A percentile compares a stretch with the other conserved stretches of the same genome.
Conservation (phyloP, 2,113 vertebrate genomes). For the Cynocephalus volans region DNA sequence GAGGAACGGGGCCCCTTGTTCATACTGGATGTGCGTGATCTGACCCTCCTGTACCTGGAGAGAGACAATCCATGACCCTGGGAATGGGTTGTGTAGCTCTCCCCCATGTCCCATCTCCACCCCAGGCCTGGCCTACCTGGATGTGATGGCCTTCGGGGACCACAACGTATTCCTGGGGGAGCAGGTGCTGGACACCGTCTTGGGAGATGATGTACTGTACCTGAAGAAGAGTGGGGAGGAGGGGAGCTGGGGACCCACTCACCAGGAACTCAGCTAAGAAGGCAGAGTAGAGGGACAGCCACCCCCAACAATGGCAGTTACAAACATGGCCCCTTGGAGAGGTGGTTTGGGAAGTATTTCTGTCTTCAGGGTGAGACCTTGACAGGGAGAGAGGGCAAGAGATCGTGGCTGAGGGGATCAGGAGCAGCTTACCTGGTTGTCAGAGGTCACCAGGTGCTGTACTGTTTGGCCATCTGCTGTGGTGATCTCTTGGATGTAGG, state of each 20-base stretch:
- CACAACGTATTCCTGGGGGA: slow-evolving; percentile 98
- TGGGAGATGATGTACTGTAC: slow-evolving; percentile 99
- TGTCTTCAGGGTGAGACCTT: neutral
- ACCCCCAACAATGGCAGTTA: neutral
- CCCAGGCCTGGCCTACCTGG: slow-evolving; percentile 91
- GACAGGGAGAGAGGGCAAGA: too few relatives aligned
- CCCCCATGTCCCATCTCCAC: rapidly evolving
- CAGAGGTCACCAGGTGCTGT: slow-evolving; percentile 96
- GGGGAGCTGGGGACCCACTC: neutral
- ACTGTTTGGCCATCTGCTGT: slow-evolving; percentile 97
- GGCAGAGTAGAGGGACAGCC: neutral
- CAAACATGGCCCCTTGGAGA: neutral
- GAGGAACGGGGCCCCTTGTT: slow-evolving; percentile 93
- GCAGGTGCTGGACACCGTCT: slow-evolving; percentile 95
- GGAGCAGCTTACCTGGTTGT: slow-evolving; percentile 93
- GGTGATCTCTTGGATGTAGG: slow-evolving; percentile 98
- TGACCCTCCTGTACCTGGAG: slow-evolving; percentile 96
- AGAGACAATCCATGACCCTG: neutral
- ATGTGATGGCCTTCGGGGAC: slow-evolving; percentile 97
- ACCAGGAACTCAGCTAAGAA: neutral
- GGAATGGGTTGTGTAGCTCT: neutral
- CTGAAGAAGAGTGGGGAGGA: slow-evolving; percentile 82
- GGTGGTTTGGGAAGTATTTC: neutral
- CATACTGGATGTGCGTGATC: slow-evolving; percentile 97
- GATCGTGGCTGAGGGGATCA: neutral